Percentiles rank a stretch among this genome's conserved stretches.
Evolutionary conservation across 2,888 invertebrate genomes (phyloP).

Genomic region (Ernsta delagoae): DNA sequence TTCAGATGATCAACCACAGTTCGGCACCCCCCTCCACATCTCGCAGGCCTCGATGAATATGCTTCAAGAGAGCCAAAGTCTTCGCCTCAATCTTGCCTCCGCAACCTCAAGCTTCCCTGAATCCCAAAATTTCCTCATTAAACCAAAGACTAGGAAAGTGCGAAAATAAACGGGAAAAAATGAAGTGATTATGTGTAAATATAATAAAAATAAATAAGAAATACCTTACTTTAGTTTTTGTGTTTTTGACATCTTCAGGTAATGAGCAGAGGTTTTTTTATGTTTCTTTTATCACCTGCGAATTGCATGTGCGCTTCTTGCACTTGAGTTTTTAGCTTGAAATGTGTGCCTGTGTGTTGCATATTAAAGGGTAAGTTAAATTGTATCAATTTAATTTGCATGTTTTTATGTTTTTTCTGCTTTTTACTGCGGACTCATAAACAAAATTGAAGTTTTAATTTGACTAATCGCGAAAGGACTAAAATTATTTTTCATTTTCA

Average conservation of each 20-base stretch:
- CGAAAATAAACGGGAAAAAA: slow-evolving; percentile 51
- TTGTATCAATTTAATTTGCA: slow-evolving; percentile 40
- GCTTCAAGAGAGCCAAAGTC: slow-evolving; percentile 51
- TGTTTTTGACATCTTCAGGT: slow-evolving; percentile 48
- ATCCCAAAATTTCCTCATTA: slow-evolving; percentile 43
- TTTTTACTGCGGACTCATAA: no score
- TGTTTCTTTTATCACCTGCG: slow-evolving; percentile 38
- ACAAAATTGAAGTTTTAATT: no score
- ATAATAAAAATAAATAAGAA: slow-evolving; percentile 51
- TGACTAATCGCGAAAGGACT: no score
- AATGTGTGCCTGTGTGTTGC: slow-evolving; percentile 53
- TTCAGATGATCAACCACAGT: slow-evolving; percentile 55
- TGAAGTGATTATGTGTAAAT: slow-evolving; percentile 49
- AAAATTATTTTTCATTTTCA: no score
- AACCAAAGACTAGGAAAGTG: slow-evolving; percentile 57
- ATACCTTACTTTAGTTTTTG: slow-evolving; percentile 42
- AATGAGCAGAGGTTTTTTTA: slow-evolving; percentile 76
- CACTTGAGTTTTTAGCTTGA: slow-evolving; percentile 53
- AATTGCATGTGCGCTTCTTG: slow-evolving; percentile 62
- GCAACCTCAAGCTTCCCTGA: slow-evolving; percentile 44
- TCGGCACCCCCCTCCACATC: slow-evolving; percentile 62
- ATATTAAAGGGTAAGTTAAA: slow-evolving; percentile 41
- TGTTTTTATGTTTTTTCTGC: slow-evolving; percentile 30
- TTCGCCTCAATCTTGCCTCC: slow-evolving; percentile 40
- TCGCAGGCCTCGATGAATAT: slow-evolving; percentile 72